phyloP scores from a whole-genome alignment of 2,113 vertebrate genomes.

The Psammodynastes pulverulentus region DNA sequence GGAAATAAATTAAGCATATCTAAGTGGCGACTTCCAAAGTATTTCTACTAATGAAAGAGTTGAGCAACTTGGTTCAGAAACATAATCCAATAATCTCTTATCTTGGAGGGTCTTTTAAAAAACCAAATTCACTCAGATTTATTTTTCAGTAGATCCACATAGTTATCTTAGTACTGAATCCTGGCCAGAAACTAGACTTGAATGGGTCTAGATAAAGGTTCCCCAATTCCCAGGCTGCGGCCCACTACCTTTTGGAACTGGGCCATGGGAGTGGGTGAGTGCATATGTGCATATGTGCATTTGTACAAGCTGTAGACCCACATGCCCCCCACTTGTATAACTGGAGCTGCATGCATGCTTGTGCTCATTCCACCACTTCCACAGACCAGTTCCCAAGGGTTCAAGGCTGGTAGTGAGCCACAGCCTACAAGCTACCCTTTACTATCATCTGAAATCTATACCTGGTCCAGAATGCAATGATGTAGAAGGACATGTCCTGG shows the following conservation, averaged over 20 bases:
- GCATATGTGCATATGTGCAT: neutral
- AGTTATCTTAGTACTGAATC: neutral
- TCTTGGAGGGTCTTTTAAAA: neutral
- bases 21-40: neutral
- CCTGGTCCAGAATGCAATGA: neutral
- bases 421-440: neutral
- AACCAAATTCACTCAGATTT: neutral
- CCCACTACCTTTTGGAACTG: neutral
- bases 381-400: no score
- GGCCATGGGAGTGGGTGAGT: neutral
- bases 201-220: neutral
- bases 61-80: neutral
- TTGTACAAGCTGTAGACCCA: neutral
- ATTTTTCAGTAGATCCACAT: neutral
- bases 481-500: neutral
- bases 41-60: neutral
- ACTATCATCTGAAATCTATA: neutral
- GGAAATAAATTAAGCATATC: neutral
- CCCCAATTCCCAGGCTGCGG: neutral
- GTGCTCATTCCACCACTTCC: no score
- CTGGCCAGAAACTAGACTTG: neutral
- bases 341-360: neutral
- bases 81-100: neutral
- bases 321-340: neutral
- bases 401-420: no score